Evolutionary conservation across 2,888 invertebrate species (phyloP).

Genomic region (Agrochola lota): DNA sequence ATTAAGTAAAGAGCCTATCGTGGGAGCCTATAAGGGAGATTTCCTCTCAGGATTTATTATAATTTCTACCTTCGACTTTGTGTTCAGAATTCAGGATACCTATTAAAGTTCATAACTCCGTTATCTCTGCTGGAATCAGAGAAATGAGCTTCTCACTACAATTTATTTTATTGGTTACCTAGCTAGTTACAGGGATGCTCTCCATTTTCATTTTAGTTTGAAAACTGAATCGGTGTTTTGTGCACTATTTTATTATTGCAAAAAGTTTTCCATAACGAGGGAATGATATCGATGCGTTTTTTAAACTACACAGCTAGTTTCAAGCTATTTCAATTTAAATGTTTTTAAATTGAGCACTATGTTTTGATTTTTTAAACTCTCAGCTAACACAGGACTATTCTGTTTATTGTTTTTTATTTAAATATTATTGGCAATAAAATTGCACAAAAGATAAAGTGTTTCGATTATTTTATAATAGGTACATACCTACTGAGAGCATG

Average conservation of each 20-base stretch:
- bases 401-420: neutral
- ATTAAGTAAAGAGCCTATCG: neutral
- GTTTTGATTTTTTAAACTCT: neutral
- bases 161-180: slow-evolving; percentile 3
- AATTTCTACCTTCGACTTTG: slow-evolving; percentile 11
- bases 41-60: slow-evolving; percentile 9
- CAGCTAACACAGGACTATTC: neutral
- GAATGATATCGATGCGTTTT: neutral
- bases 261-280: neutral
- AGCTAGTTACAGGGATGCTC: neutral
- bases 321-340: neutral
- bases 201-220: slow-evolving; percentile 2
- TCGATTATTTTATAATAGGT: neutral
- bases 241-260: slow-evolving; percentile 4
- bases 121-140: slow-evolving; percentile 17
- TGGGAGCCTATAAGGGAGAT: neutral
- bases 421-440: neutral
- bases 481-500: too few species aligned
- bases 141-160: neutral
- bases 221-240: neutral
- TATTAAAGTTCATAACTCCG: slow-evolving; percentile 16
- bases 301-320: neutral
- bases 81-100: slow-evolving; percentile 13
- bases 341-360: neutral
- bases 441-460: neutral